Conservation (phyloP, 1,140 invertebrate genomes). For the Caerostris darwini region DNA sequence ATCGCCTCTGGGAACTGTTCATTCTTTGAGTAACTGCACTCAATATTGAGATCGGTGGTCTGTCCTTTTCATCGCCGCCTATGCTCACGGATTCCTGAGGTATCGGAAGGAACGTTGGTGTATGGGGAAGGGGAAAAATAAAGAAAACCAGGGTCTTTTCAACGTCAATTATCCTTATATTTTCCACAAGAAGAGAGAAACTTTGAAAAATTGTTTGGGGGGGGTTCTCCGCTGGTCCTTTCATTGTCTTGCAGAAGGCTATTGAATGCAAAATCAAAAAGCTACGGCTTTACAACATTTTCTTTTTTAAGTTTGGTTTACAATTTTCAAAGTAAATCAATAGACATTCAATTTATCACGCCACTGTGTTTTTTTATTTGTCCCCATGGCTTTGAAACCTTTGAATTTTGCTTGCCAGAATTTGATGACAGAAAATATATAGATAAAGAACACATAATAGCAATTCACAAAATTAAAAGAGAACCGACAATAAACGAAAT, state of each 20-base stretch:
- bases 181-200: not conserved
- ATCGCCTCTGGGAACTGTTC: not conserved
- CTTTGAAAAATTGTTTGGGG: slow-evolving; percentile 29
- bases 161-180: slow-evolving; percentile 47
- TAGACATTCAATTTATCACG: not conserved
- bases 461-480: too few species aligned
- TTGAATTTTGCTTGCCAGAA: not conserved
- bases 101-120: not conserved
- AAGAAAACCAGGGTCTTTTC: slow-evolving; percentile 8
- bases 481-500: too few species aligned
- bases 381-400: not conserved
- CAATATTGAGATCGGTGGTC: slow-evolving; percentile 10
- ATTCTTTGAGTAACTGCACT: slow-evolving; percentile 42
- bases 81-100: slow-evolving; percentile 12
- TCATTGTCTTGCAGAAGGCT: not conserved
- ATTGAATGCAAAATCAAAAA: slow-evolving; percentile 1
- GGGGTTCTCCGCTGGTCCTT: not conserved
- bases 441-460: too few species aligned
- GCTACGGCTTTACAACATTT: not conserved
- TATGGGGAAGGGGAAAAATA: not conserved
- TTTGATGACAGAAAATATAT: not conserved
- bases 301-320: not conserved
- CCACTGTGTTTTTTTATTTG: not conserved
- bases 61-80: not conserved
- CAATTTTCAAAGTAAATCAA: slow-evolving; percentile 3